Evolutionary conservation across 2,113 vertebrate species (phyloP).

Genomic region (Elephantulus edwardii): DNA sequence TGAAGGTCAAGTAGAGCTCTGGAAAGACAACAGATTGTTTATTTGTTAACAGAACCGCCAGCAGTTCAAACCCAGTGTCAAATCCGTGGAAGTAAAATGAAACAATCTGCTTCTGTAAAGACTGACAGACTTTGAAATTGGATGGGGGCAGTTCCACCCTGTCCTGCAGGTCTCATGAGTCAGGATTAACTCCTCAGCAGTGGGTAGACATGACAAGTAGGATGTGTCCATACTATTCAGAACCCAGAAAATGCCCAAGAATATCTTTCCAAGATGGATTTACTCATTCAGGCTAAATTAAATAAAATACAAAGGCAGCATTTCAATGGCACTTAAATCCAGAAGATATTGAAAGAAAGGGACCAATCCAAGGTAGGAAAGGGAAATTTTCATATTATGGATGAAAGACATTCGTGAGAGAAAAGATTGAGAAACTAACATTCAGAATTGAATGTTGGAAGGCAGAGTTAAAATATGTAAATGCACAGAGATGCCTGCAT

Average conservation of each 20-base stretch:
- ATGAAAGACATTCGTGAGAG: neutral
- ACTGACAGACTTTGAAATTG: too few species aligned
- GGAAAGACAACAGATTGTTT: too few species aligned
- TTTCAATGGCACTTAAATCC: neutral
- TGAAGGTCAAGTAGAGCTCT: too few species aligned
- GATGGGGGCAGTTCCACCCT: too few species aligned
- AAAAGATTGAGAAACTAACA: neutral
- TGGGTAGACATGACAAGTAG: too few species aligned
- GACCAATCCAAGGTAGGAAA: neutral
- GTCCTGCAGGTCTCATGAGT: too few species aligned
- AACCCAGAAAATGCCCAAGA: neutral
- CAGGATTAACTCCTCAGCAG: too few species aligned
- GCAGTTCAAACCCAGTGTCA: too few species aligned
- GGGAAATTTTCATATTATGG: neutral
- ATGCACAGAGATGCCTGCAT: neutral
- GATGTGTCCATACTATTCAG: neutral
- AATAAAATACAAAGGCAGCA: constrained; percentile 38
- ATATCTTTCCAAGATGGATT: constrained; percentile 38
- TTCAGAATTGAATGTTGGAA: constrained; percentile 25
- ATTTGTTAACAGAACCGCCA: too few species aligned
- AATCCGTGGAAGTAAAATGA: too few species aligned
- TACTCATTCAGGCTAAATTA: constrained; percentile 39
- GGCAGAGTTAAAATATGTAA: neutral
- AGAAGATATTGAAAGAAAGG: neutral
- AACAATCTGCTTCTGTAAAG: too few species aligned